Evolutionary conservation across 2,797 vertebrate genomes (phyloP).

Genomic region (Protosalanx chinensis): DNA sequence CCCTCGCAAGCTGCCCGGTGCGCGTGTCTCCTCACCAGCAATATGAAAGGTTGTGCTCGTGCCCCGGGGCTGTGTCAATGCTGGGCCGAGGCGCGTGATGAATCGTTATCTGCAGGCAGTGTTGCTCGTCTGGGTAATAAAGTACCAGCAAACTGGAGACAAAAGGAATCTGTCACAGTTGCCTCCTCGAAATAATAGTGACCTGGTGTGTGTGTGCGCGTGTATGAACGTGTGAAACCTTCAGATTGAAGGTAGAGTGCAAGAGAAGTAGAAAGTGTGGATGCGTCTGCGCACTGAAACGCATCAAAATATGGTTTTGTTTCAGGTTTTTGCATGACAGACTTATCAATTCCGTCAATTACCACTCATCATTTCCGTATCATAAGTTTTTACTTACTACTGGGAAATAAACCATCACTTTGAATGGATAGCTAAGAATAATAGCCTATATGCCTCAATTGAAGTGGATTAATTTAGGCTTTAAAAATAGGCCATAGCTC

Average conservation of each 20-base stretch:
- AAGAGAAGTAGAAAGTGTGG: background rate
- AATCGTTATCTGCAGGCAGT: constrained; percentile 77
- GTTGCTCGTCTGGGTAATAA: constrained; percentile 76
- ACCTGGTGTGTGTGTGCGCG: constrained; percentile 42
- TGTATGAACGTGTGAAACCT: constrained; percentile 12
- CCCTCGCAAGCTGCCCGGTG: constrained; percentile 17
- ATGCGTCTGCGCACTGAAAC: background rate
- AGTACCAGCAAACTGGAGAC: constrained; percentile 78
- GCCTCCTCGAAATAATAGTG: constrained; percentile 66
- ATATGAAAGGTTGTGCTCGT: constrained; percentile 66
- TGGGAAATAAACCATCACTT: no score
- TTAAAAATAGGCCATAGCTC: no score
- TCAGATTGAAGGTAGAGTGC: constrained; percentile 10
- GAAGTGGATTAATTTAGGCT: no score
- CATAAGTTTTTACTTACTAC: no score
- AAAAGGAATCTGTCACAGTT: constrained; percentile 80
- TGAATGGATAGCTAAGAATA: no score
- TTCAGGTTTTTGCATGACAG: background rate
- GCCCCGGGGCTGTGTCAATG: constrained; percentile 69
- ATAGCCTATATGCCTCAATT: no score
- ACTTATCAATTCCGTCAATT: no score
- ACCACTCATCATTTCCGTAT: no score
- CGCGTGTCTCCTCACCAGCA: constrained; percentile 29
- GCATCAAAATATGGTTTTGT: background rate
- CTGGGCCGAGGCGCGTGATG: constrained; percentile 71